Conservation (phyloP, 2,113 vertebrate genomes). For the Rhinolophus sinicus region DNA sequence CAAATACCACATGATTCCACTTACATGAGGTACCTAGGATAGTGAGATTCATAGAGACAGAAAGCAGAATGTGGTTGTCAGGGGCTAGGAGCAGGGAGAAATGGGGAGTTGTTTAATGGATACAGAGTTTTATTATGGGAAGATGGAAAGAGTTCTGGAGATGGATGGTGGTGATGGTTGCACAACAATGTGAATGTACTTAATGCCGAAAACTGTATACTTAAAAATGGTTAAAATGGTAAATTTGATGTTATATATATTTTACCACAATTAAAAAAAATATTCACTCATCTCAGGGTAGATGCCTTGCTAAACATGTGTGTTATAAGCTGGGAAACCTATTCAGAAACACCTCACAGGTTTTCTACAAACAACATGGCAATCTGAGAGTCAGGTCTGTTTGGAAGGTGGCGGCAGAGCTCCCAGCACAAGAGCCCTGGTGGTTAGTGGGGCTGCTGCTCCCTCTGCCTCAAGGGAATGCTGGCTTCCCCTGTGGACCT, state of each 20-base stretch:
- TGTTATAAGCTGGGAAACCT: background rate
- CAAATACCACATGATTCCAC: too few relatives aligned
- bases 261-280: background rate
- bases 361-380: background rate
- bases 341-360: background rate
- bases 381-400: background rate
- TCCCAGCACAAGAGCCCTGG: too few relatives aligned
- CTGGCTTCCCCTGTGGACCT: background rate
- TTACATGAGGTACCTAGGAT: background rate
- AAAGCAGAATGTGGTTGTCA: background rate
- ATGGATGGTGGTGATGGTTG: background rate
- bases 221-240: background rate
- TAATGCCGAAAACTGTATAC: too few relatives aligned
- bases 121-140: background rate
- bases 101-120: background rate
- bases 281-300: background rate
- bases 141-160: background rate
- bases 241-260: background rate
- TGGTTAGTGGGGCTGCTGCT: fast-evolving
- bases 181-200: background rate
- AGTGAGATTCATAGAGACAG: background rate
- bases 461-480: background rate
- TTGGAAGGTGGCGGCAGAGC: background rate
- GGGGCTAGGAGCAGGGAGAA: background rate
- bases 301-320: background rate